phyloP scores from a whole-genome alignment of 1,140 invertebrate genomes.

The Acromyrmex echinatior region DNA sequence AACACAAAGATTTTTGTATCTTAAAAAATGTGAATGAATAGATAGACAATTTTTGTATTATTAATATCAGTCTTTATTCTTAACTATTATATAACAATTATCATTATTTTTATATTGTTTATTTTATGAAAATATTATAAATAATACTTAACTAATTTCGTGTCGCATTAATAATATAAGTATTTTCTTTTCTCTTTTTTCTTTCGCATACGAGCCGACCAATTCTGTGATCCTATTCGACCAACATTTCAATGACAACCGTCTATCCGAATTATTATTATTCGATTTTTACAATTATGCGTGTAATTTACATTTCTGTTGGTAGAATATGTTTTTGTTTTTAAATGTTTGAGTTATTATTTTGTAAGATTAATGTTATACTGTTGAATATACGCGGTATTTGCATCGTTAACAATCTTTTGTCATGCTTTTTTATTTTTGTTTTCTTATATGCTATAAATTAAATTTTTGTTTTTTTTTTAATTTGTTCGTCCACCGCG shows the following conservation, averaged over 20 bases:
- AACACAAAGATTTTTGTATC: conserved; percentile 1
- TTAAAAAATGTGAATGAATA: not conserved
- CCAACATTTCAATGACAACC: conserved; percentile 14
- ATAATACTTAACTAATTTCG: conserved; percentile 11
- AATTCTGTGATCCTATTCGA: conserved; percentile 56
- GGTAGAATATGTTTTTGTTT: conserved; percentile 64
- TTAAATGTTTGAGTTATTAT: conserved; percentile 58
- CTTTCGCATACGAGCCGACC: conserved; percentile 20
- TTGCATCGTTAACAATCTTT: conserved; percentile 63
- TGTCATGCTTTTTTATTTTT: conserved; percentile 69
- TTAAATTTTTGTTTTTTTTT: conserved; percentile 44
- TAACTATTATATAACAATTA: not conserved
- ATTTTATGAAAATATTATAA: not conserved
- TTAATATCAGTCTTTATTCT: not conserved
- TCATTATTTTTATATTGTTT: not conserved
- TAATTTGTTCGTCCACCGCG: conserved; percentile 58
- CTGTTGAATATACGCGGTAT: conserved; percentile 42
- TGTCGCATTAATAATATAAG: conserved; percentile 5
- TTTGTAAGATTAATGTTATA: conserved; percentile 40
- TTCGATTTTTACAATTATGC: not conserved
- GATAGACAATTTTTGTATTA: not conserved
- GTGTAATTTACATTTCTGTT: conserved; percentile 50
- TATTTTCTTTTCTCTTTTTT: conserved; percentile 16
- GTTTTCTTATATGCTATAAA: conserved; percentile 51
- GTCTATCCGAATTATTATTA: conserved; percentile 44